Conservation (phyloP, 2,113 vertebrate genomes). For the Oxyruncus cristatus region DNA sequence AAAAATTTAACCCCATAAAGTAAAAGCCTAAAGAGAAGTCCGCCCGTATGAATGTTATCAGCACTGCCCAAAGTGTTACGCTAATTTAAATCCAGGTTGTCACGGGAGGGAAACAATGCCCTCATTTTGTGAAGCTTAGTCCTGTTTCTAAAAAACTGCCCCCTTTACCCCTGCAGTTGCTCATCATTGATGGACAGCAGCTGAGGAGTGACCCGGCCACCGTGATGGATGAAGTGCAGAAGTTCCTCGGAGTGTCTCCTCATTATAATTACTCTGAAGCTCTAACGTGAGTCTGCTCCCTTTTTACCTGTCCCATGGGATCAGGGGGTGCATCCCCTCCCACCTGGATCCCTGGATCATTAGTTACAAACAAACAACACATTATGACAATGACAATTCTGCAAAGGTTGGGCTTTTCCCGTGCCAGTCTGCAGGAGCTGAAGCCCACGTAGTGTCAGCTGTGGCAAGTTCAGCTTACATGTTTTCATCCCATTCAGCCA, state of each 20-base stretch:
- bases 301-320: not conserved
- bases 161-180: conserved; percentile 76
- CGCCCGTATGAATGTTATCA: not conserved
- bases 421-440: not conserved
- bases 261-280: conserved; percentile 95
- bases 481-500: accelerated
- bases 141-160: not conserved
- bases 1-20: not conserved
- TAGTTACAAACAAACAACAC: not conserved
- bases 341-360: not conserved
- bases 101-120: not conserved
- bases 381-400: not conserved
- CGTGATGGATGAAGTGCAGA: conserved; percentile 97
- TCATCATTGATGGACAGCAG: conserved; percentile 97
- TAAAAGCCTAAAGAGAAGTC: not conserved
- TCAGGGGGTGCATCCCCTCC: not conserved
- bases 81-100: not conserved
- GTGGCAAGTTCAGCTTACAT: not conserved
- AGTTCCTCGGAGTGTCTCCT: conserved; percentile 90
- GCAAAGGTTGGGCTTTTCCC: not conserved
- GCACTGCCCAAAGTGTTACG: not conserved
- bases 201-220: conserved; percentile 89
- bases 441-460: not conserved
- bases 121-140: not conserved
- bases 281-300: conserved; percentile 85